A percentile compares a stretch with the other conserved stretches of the same genome.
Conservation (phyloP, 2,888 invertebrate genomes). For the Drosophila affinis region DNA sequence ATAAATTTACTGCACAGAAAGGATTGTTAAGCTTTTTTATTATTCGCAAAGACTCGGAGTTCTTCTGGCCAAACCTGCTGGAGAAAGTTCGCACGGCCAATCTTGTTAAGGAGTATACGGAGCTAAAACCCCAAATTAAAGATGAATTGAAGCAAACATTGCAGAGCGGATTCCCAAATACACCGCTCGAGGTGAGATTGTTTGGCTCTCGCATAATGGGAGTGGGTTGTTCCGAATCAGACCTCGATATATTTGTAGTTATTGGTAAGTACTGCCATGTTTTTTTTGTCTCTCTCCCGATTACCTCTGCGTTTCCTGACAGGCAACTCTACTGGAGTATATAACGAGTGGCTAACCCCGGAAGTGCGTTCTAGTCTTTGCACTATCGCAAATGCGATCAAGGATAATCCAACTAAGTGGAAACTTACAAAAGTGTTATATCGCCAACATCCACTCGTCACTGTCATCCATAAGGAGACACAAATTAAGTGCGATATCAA, state of each 20-base stretch:
- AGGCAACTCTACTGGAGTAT: slow-evolving; percentile 12
- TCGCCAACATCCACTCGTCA: slow-evolving; percentile 19
- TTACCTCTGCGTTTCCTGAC: too few species aligned
- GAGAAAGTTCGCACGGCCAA: slow-evolving; percentile 5
- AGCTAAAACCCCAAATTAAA: neutral
- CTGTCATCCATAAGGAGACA: neutral
- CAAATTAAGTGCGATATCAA: slow-evolving; percentile 26
- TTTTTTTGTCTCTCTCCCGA: too few species aligned
- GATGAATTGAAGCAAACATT: slow-evolving; percentile 16
- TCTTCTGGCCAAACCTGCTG: slow-evolving; percentile 28
- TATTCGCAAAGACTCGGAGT: neutral
- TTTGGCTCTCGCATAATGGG: slow-evolving; percentile 44
- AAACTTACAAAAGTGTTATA: rapidly evolving
- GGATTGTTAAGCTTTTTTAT: too few species aligned
- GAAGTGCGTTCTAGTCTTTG: rapidly evolving
- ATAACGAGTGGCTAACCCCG: rapidly evolving
- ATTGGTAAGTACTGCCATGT: slow-evolving; percentile 5
- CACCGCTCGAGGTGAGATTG: neutral
- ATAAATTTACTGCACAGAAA: neutral
- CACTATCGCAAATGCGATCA: neutral
- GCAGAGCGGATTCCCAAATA: neutral
- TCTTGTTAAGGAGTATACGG: neutral
- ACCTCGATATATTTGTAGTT: slow-evolving; percentile 31
- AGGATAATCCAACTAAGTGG: slow-evolving; percentile 1
- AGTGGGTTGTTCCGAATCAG: too few species aligned